Evolutionary conservation across 2,797 vertebrate species (phyloP).

Genomic region (Catamblyrhynchus diadema): DNA sequence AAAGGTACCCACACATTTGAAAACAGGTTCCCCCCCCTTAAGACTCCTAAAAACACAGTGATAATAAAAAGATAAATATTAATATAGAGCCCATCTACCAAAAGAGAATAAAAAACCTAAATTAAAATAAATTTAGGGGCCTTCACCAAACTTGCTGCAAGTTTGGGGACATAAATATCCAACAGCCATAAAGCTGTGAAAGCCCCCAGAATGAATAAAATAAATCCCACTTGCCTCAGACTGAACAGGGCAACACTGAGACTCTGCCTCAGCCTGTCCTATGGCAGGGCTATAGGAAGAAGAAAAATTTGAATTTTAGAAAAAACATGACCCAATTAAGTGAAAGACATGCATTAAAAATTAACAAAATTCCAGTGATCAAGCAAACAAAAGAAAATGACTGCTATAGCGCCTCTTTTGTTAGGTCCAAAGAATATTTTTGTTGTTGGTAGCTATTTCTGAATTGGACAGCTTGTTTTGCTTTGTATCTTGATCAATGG

Average conservation of each 20-base stretch:
- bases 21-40: constrained; percentile 24
- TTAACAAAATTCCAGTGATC: constrained; percentile 75
- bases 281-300: constrained; percentile 97
- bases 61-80: constrained; percentile 76
- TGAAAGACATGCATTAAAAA: constrained; percentile 80
- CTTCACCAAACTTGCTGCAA: constrained; percentile 99
- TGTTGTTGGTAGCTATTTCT: background rate
- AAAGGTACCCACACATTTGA: constrained; percentile 20
- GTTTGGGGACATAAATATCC: constrained; percentile 95
- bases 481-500: constrained; percentile 67
- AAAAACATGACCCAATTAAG: constrained; percentile 81
- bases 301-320: constrained; percentile 98
- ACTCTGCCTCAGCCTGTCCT: constrained; percentile 97
- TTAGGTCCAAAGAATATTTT: constrained; percentile 18
- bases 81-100: constrained; percentile 82
- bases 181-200: constrained; percentile 95
- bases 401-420: constrained; percentile 14
- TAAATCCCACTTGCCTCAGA: constrained; percentile 99
- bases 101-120: constrained; percentile 81
- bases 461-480: constrained; percentile 21
- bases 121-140: constrained; percentile 87
- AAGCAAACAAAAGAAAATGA: constrained; percentile 71
- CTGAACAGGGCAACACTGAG: constrained; percentile 98
- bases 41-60: constrained; percentile 52
- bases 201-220: constrained; percentile 90